Evolutionary conservation across 2,797 vertebrate genomes (phyloP), one percentile per base, ranked within the genome.

Genomic region (Sphenodon punctatus): DNA sequence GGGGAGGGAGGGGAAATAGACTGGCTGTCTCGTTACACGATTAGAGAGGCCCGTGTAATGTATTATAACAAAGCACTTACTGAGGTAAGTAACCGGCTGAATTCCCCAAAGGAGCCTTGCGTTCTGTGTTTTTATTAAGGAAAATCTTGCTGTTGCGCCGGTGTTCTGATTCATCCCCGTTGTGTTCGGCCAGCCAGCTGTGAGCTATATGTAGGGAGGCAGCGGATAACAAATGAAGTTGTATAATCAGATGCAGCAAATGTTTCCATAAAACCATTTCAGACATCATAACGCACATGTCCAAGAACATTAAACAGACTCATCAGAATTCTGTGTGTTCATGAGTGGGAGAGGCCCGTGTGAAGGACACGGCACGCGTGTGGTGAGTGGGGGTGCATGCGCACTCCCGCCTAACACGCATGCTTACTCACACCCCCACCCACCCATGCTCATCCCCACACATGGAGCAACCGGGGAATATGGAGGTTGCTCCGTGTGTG

Each of bases 231-330:
- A 78, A 82, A 90, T 90, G 67, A 77, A 67, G 84, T 77, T 39
- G 86, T 84, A 88, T 82, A 88, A 82, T 80, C 75, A 75, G 80
- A 55, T 64, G 80, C 74, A 78, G 80, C 71, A 83, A 88, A 46
- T 67, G 49, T 88, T 91, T 84, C 91, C 85, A 87, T 86, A 87
- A 88, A 89, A 89, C 85, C 67, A 84, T 73, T 88, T 88, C 43
- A 34, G 71, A 75, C 66, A 9, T 45, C 77, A 15, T 46, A 46
- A n/a, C 25, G 17, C 14, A 6, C 83, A 82, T 86, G 77, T 88
- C 89, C 88, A 92, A 88, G 82, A 69, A 67, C 46, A 13, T 91
- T 87, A 90, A 91, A 90, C 84, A 89, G 58, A 74, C 63, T n/a
- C n/a, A n/a, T n/a, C n/a, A n/a, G n/a, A n/a, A n/a, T n/a, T n/a